Evolutionary conservation across 2,113 vertebrate genomes (phyloP), one percentile per base, ranked within the genome.

Genomic region (Heptranchias perlo): DNA sequence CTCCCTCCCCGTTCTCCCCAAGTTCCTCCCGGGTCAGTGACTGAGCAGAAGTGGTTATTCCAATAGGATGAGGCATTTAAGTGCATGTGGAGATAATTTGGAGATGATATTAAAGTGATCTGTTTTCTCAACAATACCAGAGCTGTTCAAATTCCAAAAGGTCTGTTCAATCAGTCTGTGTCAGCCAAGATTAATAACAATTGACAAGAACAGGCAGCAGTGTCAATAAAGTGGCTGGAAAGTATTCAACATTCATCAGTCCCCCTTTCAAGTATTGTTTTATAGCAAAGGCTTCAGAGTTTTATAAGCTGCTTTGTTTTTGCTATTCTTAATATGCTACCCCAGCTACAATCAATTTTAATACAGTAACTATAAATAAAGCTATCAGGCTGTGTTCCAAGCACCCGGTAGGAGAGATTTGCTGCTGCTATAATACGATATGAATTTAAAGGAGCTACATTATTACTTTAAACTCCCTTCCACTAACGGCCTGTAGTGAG

Each of bases 161-260:
- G 58, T 10, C 89, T 93, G 6, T n/a, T 93, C 35, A 7, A 64
- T 93, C 58, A 14, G 18, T 93, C 54, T 23, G 13, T 87, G 49
- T 62, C 61, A 16, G 18, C 16, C 58, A 35, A 39, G 61, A 93
- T 93, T 1, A 44, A 3, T 61, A 64, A 44, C n/a, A 23, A 8
- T 62, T 62, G 89, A 62, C 35, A 10, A 39, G 58, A 93, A 2
- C 61, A 47, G 3, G 87, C 54, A 91, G 18, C n/a, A 62, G 5
- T 62, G 58, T 62, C n/a, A 39, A 62, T 64, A 23, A 93, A 92
- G 89, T 62, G 89, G 35, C 54, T 91, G 28, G 2, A n/a, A 61
- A 92, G 89, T 92, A 92, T 92, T 62, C 25, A n/a, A 39, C 58
- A 64, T 93, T 39, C n/a, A 62, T n/a, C 89, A 93, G 89, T n/a